Evolutionary conservation across 2,113 vertebrate species (phyloP).

Genomic region (Ramphastos sulfuratus): DNA sequence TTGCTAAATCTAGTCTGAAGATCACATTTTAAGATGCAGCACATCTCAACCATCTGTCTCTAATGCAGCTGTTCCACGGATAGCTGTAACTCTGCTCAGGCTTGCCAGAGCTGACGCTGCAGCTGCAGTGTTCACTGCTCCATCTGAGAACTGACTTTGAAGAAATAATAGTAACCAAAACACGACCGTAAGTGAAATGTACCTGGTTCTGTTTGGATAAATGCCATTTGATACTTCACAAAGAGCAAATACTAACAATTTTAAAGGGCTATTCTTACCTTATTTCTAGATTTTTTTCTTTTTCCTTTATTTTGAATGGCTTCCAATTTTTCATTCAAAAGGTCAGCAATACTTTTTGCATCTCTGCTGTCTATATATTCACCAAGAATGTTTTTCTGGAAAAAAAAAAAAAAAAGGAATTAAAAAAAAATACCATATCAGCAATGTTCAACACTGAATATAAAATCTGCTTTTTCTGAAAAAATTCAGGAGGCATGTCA

Average conservation of each 20-base stretch:
- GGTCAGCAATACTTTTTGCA: constrained; percentile 82
- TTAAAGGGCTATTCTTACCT: constrained; percentile 75
- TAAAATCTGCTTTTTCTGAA: neutral
- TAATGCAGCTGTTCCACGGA: rapidly evolving
- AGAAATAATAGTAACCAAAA: neutral
- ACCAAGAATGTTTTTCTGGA: constrained; percentile 76
- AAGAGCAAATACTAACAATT: neutral
- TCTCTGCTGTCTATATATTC: constrained; percentile 89
- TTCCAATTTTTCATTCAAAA: constrained; percentile 82
- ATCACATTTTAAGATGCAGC: neutral
- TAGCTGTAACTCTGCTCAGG: neutral
- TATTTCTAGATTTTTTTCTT: constrained; percentile 74
- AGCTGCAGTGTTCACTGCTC: neutral
- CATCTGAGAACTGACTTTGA: neutral
- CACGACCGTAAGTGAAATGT: neutral
- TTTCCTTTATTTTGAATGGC: constrained; percentile 75
- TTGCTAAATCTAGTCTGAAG: neutral
- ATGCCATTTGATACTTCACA: neutral
- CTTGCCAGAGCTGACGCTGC: neutral
- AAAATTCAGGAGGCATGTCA: neutral
- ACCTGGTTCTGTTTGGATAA: neutral
- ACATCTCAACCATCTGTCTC: neutral
- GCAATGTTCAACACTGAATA: neutral
- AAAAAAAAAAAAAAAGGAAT: neutral
- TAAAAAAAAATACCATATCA: neutral